A percentile compares a stretch with the other conserved stretches of the same genome.
Evolutionary conservation across 2,888 invertebrate genomes (phyloP).

Genomic region (Watsonalla binaria): DNA sequence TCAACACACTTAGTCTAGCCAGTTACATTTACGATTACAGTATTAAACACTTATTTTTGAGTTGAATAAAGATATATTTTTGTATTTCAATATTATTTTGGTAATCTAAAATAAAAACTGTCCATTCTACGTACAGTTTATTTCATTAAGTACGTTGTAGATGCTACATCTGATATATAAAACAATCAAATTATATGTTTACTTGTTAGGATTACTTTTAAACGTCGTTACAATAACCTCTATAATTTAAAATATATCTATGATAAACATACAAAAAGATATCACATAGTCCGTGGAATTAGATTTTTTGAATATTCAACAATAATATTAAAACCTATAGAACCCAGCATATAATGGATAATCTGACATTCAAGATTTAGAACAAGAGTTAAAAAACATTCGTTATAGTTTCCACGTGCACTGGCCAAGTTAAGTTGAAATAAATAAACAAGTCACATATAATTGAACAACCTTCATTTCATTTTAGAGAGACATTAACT

Average conservation of each 20-base stretch:
- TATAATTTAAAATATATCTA: conserved; percentile 1
- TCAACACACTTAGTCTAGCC: conserved; percentile 26
- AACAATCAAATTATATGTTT: neutral
- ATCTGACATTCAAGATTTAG: neutral
- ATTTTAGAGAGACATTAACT: too few relatives aligned
- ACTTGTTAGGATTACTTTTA: neutral
- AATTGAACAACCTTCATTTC: too few relatives aligned
- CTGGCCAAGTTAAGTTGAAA: too few relatives aligned
- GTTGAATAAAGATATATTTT: conserved; percentile 8
- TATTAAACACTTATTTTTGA: conserved; percentile 8
- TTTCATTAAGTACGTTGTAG: neutral
- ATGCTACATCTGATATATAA: too few relatives aligned
- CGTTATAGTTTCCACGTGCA: too few relatives aligned
- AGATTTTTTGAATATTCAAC: too few relatives aligned
- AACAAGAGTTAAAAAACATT: too few relatives aligned
- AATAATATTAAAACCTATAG: neutral
- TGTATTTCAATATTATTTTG: too few relatives aligned
- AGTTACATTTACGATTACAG: conserved; percentile 24
- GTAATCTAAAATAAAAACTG: too few relatives aligned
- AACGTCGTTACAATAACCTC: neutral
- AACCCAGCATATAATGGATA: neutral
- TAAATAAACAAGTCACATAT: too few relatives aligned
- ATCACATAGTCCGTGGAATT: conserved; percentile 7
- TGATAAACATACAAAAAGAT: conserved; percentile 3
- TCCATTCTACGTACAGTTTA: conserved; percentile 4